Evolutionary conservation across 2,113 vertebrate species (phyloP), one percentile per base, ranked within the genome.

Genomic region (Eurypyga helias): DNA sequence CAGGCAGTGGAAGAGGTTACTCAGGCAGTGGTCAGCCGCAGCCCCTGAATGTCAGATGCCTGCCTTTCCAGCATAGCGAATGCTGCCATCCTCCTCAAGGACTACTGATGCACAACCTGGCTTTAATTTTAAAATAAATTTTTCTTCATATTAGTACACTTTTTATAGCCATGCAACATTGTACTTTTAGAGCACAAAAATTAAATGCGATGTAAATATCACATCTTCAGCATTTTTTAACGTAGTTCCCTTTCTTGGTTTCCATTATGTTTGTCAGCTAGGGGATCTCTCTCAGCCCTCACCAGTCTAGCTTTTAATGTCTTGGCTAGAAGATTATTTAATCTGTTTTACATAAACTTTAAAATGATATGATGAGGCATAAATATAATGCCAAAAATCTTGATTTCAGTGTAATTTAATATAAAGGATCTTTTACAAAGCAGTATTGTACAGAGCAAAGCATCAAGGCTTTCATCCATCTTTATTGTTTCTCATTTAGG

Each of bases 401-500:
- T 75, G 51, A 78, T 93, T 96, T 92, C 31, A 33, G 13, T 79
- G 29, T 91, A 64, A 91, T 86, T 96, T 96, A 96, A 94, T 79
- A 38, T 17, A 87, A 77, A 84, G 18, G 34, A 77, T 95, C 65
- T 96, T 97, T 90, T 83, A 62, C 61, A 79, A 83, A 83, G 67
- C 86, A 33, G 20, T 90, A 66, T 83, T 81, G 90, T 83, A 72
- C 66, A 83, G 60, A 17, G 2, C 73, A 51, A 60, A 86, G 83
- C 85, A 72, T 58, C 13, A 20, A 92, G 90, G 83, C 77, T 96
- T 90, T 90, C 86, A 73, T 92, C 86, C 19, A 17, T 96, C 89
- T 96, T 98, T 91, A 97, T 96, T 95, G 93, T 92, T 95, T 94
- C 83, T 88, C 41, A 33, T 95, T 98, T 93, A 88, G 83, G 93